Evolutionary conservation across 2,797 vertebrate genomes (phyloP).

Genomic region (Nannoperca obscura): DNA sequence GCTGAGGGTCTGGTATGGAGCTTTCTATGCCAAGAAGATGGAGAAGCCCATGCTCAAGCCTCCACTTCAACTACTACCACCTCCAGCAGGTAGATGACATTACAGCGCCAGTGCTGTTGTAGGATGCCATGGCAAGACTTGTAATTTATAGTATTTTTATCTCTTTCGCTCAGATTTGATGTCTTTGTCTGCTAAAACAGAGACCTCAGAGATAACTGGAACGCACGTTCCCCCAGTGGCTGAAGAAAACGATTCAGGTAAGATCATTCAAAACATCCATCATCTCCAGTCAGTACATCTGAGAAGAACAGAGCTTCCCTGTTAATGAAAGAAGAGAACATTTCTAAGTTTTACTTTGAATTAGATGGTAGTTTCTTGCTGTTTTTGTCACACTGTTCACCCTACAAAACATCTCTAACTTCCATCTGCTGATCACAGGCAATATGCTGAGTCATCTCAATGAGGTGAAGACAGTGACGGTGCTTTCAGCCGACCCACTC

Average conservation of each 20-base stretch:
- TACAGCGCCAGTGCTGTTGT: not conserved
- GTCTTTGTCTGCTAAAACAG: conserved; percentile 41
- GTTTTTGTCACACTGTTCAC: not conserved
- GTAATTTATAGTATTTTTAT: not conserved
- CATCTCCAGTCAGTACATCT: not conserved
- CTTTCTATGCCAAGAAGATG: conserved; percentile 99
- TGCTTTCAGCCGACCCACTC: conserved; percentile 56
- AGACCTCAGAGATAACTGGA: conserved; percentile 45
- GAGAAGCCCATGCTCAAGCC: conserved; percentile 92
- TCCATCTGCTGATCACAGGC: conserved; percentile 75
- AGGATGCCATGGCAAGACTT: not conserved
- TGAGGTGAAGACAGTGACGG: conserved; percentile 73
- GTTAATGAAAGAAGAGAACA: too few species aligned
- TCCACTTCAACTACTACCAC: conserved; percentile 70
- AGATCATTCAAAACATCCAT: not conserved
- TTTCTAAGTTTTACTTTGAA: not conserved
- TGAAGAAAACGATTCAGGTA: conserved; percentile 71
- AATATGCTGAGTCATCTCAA: conserved; percentile 86
- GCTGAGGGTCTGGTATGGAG: conserved; percentile 98
- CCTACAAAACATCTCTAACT: not conserved
- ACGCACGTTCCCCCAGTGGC: conserved; percentile 24
- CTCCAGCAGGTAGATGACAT: conserved; percentile 68
- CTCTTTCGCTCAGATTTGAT: conserved; percentile 45
- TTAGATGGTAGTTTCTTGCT: not conserved
- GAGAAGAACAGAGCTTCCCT: not conserved